These are phyloP conservation scores for Physocephala rufipes DNA, from an alignment of 2,888 invertebrate species.

Conservation along the genomic window DNA sequence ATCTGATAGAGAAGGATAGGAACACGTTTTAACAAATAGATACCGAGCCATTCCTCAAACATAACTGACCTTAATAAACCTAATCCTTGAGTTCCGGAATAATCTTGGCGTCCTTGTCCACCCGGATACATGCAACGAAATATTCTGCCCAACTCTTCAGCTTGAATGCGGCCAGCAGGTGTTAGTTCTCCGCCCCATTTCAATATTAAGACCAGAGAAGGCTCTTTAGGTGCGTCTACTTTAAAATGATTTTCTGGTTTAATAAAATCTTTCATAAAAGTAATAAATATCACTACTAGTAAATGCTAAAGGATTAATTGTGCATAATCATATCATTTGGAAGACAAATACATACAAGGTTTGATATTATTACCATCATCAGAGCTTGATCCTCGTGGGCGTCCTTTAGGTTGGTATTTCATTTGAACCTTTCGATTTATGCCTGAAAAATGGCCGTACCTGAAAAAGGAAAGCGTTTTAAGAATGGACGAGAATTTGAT, in stretches of 20 bases:
- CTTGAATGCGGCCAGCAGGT: conserved; percentile 96
- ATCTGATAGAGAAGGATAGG: conserved; percentile 58
- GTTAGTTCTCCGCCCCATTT: conserved; percentile 99
- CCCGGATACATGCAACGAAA: conserved; percentile 99
- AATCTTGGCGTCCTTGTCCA: conserved; percentile 92
- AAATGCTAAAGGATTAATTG: too few species aligned
- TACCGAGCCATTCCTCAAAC: neutral
- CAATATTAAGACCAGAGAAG: conserved; percentile 93
- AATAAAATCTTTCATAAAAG: conserved; percentile 23
- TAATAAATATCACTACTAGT: too few species aligned
- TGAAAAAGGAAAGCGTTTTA: conserved; percentile 58
- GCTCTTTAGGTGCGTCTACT: conserved; percentile 85
- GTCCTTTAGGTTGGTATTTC: conserved; percentile 97
- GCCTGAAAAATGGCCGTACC: conserved; percentile 99
- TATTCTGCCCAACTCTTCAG: conserved; percentile 96
- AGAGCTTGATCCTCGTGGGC: conserved; percentile 89
- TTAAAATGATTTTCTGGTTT: conserved; percentile 32
- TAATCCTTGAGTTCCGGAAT: conserved; percentile 92
- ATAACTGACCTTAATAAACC: conserved; percentile 78
- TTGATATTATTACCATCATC: conserved; percentile 80
- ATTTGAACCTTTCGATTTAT: conserved; percentile 99
- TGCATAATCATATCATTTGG: conserved; percentile 4
- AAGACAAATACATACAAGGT: conserved; percentile 49
- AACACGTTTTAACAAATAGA: neutral
- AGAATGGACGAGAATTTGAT: neutral